Conservation (phyloP, 2,888 invertebrate genomes). For the Polyommatus icarus region DNA sequence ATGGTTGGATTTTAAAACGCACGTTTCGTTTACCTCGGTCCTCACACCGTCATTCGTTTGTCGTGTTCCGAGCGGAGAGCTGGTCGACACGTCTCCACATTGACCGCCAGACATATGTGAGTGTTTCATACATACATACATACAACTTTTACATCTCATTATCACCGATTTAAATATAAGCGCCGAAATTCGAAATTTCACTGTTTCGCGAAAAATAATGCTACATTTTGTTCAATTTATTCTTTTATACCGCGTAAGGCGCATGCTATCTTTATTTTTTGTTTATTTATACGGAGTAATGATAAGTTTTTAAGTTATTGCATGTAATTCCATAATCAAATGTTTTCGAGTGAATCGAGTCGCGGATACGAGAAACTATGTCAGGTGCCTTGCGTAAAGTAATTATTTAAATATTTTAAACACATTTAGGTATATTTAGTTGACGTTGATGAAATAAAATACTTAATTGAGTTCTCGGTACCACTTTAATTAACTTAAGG, state of each 20-base stretch:
- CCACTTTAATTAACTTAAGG: constrained; percentile 3
- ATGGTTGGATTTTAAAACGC: constrained; percentile 34
- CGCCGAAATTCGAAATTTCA: not conserved
- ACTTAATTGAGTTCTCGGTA: constrained; percentile 14
- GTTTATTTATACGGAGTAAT: not conserved
- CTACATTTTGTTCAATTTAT: not conserved
- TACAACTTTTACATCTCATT: not conserved
- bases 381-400: constrained; percentile 17
- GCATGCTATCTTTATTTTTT: not conserved
- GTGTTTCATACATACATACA: constrained; percentile 17
- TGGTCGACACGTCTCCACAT: constrained; percentile 33
- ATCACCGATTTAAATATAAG: not conserved
- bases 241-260: not conserved
- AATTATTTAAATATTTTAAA: constrained; percentile 29
- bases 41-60: constrained; percentile 36
- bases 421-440: constrained; percentile 19
- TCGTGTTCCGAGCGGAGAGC: constrained; percentile 37
- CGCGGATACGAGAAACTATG: not conserved
- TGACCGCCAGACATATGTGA: constrained; percentile 26
- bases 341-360: constrained; percentile 3
- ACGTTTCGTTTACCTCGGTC: constrained; percentile 34
- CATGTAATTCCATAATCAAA: constrained; percentile 13
- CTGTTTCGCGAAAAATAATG: not conserved
- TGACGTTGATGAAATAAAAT: constrained; percentile 17
- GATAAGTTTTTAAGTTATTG: constrained; percentile 15